Conservation (phyloP, 2,888 invertebrate species). For the Melipona beecheii region DNA sequence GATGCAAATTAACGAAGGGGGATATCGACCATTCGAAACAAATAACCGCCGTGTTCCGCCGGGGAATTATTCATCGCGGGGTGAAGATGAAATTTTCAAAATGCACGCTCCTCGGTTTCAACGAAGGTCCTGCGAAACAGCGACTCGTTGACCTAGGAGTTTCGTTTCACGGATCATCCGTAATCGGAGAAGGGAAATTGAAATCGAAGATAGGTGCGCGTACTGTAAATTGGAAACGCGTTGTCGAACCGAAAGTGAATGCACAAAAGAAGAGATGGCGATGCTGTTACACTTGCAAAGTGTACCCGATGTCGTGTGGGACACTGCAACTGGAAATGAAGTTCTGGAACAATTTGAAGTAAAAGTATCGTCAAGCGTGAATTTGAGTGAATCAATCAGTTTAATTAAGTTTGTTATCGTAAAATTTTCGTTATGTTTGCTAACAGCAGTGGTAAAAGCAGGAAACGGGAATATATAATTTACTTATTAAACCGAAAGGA, state of each 20-base stretch:
- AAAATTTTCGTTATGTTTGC: too few species aligned
- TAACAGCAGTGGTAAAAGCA: too few species aligned
- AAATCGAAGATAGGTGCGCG: slow-evolving; percentile 1
- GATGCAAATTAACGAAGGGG: slow-evolving; percentile 6
- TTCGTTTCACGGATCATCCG: neutral
- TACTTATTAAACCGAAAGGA: too few species aligned
- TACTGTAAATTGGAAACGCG: neutral
- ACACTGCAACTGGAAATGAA: neutral
- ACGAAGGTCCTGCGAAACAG: neutral
- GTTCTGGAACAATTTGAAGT: neutral
- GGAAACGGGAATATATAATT: too few species aligned
- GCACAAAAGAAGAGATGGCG: too few species aligned
- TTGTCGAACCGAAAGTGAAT: neutral
- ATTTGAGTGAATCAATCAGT: too few species aligned
- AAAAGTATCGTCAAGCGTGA: too few species aligned
- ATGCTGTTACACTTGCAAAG: neutral
- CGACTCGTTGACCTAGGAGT: neutral
- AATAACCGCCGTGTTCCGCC: slow-evolving; percentile 1
- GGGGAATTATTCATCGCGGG: slow-evolving; percentile 25
- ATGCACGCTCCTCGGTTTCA: neutral
- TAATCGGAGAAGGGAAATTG: slow-evolving; percentile 21
- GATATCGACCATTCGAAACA: neutral
- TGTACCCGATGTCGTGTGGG: neutral
- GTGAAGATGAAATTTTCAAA: slow-evolving; percentile 31
- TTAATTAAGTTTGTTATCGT: too few species aligned